phyloP scores from a whole-genome alignment of 2,888 invertebrate species.

The Tiliacea citrago region DNA sequence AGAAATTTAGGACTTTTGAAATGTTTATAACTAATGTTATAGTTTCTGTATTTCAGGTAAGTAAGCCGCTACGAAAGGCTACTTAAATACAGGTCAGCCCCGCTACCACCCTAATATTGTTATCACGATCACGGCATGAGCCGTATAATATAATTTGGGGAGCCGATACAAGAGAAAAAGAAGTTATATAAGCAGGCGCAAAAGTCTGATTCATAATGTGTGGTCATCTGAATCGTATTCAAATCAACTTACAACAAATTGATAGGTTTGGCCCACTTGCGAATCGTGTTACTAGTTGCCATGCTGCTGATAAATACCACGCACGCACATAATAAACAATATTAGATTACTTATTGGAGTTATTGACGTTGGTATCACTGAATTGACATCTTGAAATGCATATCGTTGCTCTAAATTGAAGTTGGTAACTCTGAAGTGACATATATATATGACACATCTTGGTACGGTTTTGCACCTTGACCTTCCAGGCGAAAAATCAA shows the following conservation, averaged over 20 bases:
- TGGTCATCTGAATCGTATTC: slow-evolving; percentile 29
- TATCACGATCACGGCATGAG: too few species aligned
- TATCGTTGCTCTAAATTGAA: slow-evolving; percentile 32
- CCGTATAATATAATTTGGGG: background rate
- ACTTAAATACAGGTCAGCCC: background rate
- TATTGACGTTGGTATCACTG: slow-evolving; percentile 27
- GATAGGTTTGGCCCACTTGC: slow-evolving; percentile 47
- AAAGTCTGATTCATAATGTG: slow-evolving; percentile 23
- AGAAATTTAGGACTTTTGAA: too few species aligned
- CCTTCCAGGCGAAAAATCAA: slow-evolving; percentile 45
- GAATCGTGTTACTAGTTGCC: slow-evolving; percentile 30
- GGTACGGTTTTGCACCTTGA: slow-evolving; percentile 14
- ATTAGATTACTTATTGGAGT: slow-evolving; percentile 32
- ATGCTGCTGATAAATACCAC: slow-evolving; percentile 33
- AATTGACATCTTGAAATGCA: slow-evolving; percentile 48
- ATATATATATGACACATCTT: slow-evolving; percentile 22
- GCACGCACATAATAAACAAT: slow-evolving; percentile 39
- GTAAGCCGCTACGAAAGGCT: background rate
- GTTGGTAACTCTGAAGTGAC: slow-evolving; percentile 28
- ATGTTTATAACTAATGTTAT: too few species aligned
- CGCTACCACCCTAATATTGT: background rate
- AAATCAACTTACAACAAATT: slow-evolving; percentile 35
- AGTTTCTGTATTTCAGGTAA: too few species aligned
- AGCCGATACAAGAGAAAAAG: background rate
- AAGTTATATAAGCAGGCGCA: background rate